Evolutionary conservation across 2,113 vertebrate species (phyloP).

Genomic region (Turnix velox): DNA sequence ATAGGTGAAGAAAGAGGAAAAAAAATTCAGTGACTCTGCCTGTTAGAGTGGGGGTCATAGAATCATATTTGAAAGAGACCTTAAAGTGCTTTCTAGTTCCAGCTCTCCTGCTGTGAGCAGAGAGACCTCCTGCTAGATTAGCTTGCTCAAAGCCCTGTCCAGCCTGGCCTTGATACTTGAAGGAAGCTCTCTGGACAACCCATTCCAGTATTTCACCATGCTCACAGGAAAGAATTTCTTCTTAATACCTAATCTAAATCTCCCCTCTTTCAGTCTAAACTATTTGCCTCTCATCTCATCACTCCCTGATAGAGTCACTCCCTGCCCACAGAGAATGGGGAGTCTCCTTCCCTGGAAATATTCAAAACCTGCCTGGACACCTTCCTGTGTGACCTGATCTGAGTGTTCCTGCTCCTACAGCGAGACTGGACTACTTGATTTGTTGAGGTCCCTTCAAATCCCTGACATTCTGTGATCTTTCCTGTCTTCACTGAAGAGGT

Average conservation of each 20-base stretch:
- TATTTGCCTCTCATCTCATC: background rate
- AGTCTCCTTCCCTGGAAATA: too few species aligned
- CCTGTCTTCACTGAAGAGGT: background rate
- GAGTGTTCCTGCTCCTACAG: too few species aligned
- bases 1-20: background rate
- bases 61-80: background rate
- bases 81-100: background rate
- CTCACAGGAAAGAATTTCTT: background rate
- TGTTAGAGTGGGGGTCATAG: background rate
- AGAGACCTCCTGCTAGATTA: background rate
- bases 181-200: background rate
- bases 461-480: too few species aligned
- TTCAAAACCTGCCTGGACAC: too few species aligned
- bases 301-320: background rate
- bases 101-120: background rate
- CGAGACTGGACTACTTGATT: too few species aligned
- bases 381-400: too few species aligned
- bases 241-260: background rate
- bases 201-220: background rate
- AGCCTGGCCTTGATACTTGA: background rate
- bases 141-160: background rate
- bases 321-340: too few species aligned
- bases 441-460: too few species aligned
- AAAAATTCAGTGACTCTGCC: accelerated
- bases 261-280: background rate